phyloP scores from a whole-genome alignment of 2,113 vertebrate species.

The Spermophilus dauricus region DNA sequence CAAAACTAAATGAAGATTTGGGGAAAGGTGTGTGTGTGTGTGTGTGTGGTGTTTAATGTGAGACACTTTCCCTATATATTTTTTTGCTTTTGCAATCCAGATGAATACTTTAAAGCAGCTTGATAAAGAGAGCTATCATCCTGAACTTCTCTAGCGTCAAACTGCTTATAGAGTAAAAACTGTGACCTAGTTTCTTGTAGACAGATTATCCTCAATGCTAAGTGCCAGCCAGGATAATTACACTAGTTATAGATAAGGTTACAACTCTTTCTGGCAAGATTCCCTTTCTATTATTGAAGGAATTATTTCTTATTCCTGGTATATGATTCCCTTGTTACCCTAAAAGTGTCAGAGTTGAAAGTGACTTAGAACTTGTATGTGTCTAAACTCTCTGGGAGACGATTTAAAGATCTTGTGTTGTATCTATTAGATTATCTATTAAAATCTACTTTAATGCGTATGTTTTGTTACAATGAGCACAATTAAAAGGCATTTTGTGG shows the following conservation, averaged over 20 bases:
- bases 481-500: neutral
- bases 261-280: constrained; percentile 85
- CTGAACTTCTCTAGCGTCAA: constrained; percentile 50
- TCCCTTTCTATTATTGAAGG: constrained; percentile 83
- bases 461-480: neutral
- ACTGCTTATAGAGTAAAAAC: constrained; percentile 79
- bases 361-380: constrained; percentile 47
- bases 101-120: neutral
- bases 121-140: constrained; percentile 63
- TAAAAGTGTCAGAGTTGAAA: constrained; percentile 26
- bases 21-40: neutral
- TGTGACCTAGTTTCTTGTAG: constrained; percentile 81
- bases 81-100: neutral
- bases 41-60: neutral
- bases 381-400: neutral
- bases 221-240: constrained; percentile 84
- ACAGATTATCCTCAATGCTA: constrained; percentile 71
- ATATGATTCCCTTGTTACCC: constrained; percentile 59
- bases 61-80: neutral
- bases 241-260: constrained; percentile 83
- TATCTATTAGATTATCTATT: constrained; percentile 1
- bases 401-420: neutral
- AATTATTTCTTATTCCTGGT: constrained; percentile 84
- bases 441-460: constrained; percentile 43
- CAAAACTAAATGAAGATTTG: constrained; percentile 50